Conservation (phyloP, 2,888 invertebrate species). For the Chloroclystis v-ata region DNA sequence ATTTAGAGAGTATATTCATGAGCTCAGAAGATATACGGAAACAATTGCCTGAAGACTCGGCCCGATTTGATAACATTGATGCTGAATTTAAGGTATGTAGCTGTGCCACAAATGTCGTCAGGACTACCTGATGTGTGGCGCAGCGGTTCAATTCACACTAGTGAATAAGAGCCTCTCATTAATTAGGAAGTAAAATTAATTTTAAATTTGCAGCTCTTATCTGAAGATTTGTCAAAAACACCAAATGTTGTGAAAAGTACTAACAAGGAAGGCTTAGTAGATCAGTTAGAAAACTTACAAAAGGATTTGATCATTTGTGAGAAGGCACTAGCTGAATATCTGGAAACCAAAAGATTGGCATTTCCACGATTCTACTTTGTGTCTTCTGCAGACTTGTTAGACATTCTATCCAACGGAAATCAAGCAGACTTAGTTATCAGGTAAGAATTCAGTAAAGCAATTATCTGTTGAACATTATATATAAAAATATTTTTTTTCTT, state of each 20-base stretch:
- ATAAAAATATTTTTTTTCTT: too few species aligned
- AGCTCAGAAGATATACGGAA: slow-evolving; percentile 97
- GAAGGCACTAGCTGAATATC: slow-evolving; percentile 96
- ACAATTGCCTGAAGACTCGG: slow-evolving; percentile 95
- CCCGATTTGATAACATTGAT: slow-evolving; percentile 94
- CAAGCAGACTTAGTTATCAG: slow-evolving; percentile 90
- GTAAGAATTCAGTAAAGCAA: slow-evolving; percentile 35
- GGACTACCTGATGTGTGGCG: too few species aligned
- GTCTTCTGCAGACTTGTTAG: slow-evolving; percentile 95
- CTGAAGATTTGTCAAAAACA: slow-evolving; percentile 86
- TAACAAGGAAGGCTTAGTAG: slow-evolving; percentile 88
- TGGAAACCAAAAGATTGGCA: slow-evolving; percentile 96
- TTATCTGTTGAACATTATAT: too few species aligned
- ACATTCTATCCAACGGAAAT: slow-evolving; percentile 96
- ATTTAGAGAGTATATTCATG: slow-evolving; percentile 98
- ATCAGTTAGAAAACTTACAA: slow-evolving; percentile 88
- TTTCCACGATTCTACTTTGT: slow-evolving; percentile 98
- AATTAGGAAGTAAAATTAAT: too few species aligned
- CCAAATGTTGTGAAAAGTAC: slow-evolving; percentile 95
- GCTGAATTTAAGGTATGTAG: slow-evolving; percentile 89
- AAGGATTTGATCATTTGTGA: slow-evolving; percentile 93
- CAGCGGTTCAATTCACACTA: too few species aligned
- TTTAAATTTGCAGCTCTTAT: slow-evolving; percentile 74
- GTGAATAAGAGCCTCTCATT: too few species aligned
- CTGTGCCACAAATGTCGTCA: too few species aligned